Evolutionary conservation across 1,140 invertebrate species (phyloP).

Genomic region (Nebria ingens): DNA sequence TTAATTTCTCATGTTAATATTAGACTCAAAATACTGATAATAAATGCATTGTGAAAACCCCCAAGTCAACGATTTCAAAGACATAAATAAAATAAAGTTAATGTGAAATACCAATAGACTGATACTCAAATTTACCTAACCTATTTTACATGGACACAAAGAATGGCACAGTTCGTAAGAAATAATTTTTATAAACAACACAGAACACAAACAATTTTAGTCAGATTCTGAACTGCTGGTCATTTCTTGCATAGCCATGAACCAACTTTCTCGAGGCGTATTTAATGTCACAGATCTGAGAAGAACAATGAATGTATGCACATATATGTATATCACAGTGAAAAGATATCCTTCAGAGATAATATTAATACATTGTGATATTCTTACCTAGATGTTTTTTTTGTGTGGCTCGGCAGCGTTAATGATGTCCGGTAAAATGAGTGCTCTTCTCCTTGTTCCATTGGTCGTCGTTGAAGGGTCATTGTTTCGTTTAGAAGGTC

Average conservation of each 20-base stretch:
- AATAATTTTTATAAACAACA: not conserved
- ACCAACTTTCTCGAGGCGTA: conserved; percentile 22
- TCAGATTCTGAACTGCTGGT: conserved; percentile 25
- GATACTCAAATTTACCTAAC: not conserved
- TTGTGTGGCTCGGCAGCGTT: conserved; percentile 55
- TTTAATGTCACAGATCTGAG: conserved; percentile 17
- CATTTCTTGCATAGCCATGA: conserved; percentile 22
- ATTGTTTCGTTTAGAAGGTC: conserved; percentile 53
- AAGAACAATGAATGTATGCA: not conserved
- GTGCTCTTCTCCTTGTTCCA: conserved; percentile 36
- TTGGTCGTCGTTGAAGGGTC: conserved; percentile 55
- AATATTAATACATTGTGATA: conserved; percentile 10
- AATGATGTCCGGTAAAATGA: conserved; percentile 54
- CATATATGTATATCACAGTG: conserved; percentile 11
- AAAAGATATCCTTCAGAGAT: too few species aligned
- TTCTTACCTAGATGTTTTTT: conserved; percentile 29
- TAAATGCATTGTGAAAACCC: not conserved
- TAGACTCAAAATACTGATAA: too few species aligned
- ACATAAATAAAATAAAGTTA: not conserved
- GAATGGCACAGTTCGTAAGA: not conserved
- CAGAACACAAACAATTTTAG: conserved; percentile 2
- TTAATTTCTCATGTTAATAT: too few species aligned
- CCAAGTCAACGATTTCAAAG: not conserved
- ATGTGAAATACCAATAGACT: not conserved
- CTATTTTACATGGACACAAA: conserved; percentile 6